phyloP scores from a whole-genome alignment of 2,888 invertebrate genomes.

The Gortyna flavago region DNA sequence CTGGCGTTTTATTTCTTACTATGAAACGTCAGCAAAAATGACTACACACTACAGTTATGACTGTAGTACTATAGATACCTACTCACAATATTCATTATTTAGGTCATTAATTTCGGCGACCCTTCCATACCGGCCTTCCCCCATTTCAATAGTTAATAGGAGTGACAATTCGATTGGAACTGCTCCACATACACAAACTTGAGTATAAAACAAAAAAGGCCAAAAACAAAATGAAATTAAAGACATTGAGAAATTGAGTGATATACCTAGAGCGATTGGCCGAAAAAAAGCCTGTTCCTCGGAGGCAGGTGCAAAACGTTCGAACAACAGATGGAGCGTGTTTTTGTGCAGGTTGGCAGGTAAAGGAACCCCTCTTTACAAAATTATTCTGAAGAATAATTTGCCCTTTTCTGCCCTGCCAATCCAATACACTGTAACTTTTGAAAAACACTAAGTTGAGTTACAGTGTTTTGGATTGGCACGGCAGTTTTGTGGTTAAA shows the following conservation, averaged over 20 bases:
- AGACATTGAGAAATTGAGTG: conserved; percentile 24
- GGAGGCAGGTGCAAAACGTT: conserved; percentile 81
- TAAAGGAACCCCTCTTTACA: conserved; percentile 66
- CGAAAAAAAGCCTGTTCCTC: conserved; percentile 62
- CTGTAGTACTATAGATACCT: conserved; percentile 1
- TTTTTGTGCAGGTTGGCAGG: conserved; percentile 73
- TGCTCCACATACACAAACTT: conserved; percentile 17
- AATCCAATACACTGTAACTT: too few relatives aligned
- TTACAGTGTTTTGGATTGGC: too few relatives aligned
- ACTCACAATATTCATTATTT: conserved; percentile 41
- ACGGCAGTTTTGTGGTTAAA: conserved; percentile 19
- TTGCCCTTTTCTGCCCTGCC: too few relatives aligned
- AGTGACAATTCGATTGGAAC: conserved; percentile 68
- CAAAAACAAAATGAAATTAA: conserved; percentile 13
- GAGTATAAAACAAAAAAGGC: conserved; percentile 19
- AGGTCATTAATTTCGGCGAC: conserved; percentile 60
- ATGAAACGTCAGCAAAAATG: neutral
- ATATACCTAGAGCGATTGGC: conserved; percentile 34
- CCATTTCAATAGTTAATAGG: conserved; percentile 67
- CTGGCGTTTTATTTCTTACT: conserved; percentile 21
- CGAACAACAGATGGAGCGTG: conserved; percentile 72
- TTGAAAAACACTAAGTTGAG: too few relatives aligned
- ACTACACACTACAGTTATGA: neutral
- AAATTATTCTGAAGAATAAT: conserved; percentile 42
- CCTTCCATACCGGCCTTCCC: conserved; percentile 76